Evolutionary conservation across 1,140 invertebrate genomes (phyloP).

Genomic region (Meloidogyne chitwoodi): DNA sequence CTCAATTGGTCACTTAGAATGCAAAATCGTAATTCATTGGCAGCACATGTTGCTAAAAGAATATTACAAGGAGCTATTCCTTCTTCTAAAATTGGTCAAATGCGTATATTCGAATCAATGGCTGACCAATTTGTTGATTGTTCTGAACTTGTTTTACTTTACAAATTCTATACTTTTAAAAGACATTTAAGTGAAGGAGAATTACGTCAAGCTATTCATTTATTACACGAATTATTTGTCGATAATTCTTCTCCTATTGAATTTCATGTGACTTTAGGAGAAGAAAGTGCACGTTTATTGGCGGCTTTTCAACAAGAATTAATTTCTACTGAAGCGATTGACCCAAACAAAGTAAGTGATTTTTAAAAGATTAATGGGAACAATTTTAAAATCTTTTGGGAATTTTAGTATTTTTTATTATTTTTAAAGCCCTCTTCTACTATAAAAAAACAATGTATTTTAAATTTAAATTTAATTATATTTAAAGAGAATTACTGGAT

Average conservation of each 20-base stretch:
- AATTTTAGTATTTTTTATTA: no score
- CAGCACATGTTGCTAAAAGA: background rate
- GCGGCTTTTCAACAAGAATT: constrained; percentile 10
- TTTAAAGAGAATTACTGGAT: constrained; percentile 4
- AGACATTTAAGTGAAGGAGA: constrained; percentile 1
- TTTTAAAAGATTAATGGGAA: no score
- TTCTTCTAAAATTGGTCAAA: constrained; percentile 2
- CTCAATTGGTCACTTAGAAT: constrained; percentile 14
- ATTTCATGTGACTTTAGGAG: constrained; percentile 8
- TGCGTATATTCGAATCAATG: constrained; percentile 23
- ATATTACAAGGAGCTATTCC: constrained; percentile 13
- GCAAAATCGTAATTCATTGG: background rate
- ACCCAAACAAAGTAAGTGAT: background rate
- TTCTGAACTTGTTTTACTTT: constrained; percentile 22
- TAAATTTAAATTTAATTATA: no score
- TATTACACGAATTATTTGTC: constrained; percentile 21
- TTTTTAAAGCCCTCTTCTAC: no score
- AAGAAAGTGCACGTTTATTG: constrained; percentile 9
- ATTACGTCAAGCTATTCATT: constrained; percentile 11
- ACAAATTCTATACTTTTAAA: constrained; percentile 27
- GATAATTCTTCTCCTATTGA: constrained; percentile 24
- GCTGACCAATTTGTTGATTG: constrained; percentile 14
- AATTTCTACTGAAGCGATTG: background rate
- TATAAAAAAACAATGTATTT: no score
- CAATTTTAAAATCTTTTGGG: no score